A percentile compares a stretch with the other conserved stretches of the same genome.
These are phyloP conservation scores for Trichopria drosophilae DNA, from an alignment of 2,888 invertebrate genomes.

Conservation along the genomic window DNA sequence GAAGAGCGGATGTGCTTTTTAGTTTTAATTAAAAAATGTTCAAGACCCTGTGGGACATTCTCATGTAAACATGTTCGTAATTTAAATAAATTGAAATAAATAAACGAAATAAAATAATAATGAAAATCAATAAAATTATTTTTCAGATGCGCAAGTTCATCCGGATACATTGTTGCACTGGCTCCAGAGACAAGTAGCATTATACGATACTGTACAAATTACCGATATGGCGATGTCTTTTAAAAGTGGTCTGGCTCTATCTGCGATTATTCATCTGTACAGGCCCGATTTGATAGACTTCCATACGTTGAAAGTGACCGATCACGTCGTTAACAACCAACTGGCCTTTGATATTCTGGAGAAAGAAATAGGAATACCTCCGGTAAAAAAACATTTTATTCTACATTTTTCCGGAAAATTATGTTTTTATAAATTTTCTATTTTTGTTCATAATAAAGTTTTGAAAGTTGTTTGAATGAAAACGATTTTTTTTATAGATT, in stretches of 20 bases:
- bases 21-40: too few species aligned
- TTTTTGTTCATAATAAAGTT: too few species aligned
- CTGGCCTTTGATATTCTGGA: slow-evolving; percentile 85
- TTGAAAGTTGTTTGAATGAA: neutral
- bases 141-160: slow-evolving; percentile 68
- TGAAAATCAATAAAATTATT: too few species aligned
- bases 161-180: slow-evolving; percentile 77
- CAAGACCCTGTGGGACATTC: too few species aligned
- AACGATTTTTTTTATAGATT: slow-evolving; percentile 52
- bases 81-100: slow-evolving; percentile 3
- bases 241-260: slow-evolving; percentile 68
- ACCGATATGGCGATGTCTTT: slow-evolving; percentile 73
- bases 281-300: slow-evolving; percentile 87
- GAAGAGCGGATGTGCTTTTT: too few species aligned
- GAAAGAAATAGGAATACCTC: slow-evolving; percentile 74
- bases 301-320: slow-evolving; percentile 67
- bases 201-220: slow-evolving; percentile 66
- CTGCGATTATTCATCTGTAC: slow-evolving; percentile 80
- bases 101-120: too few species aligned
- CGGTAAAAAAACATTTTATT: slow-evolving; percentile 54
- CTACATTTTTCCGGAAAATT: too few species aligned
- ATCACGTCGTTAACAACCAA: slow-evolving; percentile 72
- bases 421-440: slow-evolving; percentile 7
- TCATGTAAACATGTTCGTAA: too few species aligned
- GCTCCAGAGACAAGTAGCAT: slow-evolving; percentile 73